Evolutionary conservation across 2,888 invertebrate genomes (phyloP), one percentile per base, ranked within the genome.

Genomic region (Ormyrus nitidulus): DNA sequence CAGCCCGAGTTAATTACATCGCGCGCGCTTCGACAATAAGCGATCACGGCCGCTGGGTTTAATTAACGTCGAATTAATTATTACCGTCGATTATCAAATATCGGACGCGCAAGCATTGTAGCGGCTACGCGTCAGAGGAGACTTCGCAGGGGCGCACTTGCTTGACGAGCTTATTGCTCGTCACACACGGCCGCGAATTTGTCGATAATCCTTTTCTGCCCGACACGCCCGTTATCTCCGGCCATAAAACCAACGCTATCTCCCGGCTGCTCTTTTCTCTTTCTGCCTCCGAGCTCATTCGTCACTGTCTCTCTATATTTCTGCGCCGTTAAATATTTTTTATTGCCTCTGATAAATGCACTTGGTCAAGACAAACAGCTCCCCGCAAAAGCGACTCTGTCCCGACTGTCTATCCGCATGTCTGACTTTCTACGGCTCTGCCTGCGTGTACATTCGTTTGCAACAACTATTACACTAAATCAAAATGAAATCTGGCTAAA

Each of bases 41-140:
- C 82, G 80, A 83, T 83, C 83, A 71, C 77, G 69, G 76, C 71
- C 72, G 75, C 76, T 74, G 74, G 76, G 74, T 84, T 84, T 83
- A 84, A 84, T 83, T 83, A 84, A 83, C 81, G 83, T 81, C 81
- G 64, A 80, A 82, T 83, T 81, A 83, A 83, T 84, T 83, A 80
- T 81, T 79, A 74, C 74, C 73, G 58, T 74, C 71, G 77, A 83
- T 82, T 82, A 81, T 83, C 76, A 73, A 79, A 80, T 77, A 80
- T 81, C 74, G 76, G 66, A 13, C 64, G 46, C 74, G 19, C 10
- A 64, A 53, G 51, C 65, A 49, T 5, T 66, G 34, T 3, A 51
- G 65, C 34, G 34, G 34, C 34, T 34, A 34, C 34, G 34, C 34
- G 34, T 34, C 34, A 34, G 34, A 34, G 34, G 34, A 34, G 34